Percentiles rank a stretch among this genome's conserved stretches.
Evolutionary conservation across 2,113 vertebrate genomes (phyloP).

Genomic region (Gorsachius goisagi): DNA sequence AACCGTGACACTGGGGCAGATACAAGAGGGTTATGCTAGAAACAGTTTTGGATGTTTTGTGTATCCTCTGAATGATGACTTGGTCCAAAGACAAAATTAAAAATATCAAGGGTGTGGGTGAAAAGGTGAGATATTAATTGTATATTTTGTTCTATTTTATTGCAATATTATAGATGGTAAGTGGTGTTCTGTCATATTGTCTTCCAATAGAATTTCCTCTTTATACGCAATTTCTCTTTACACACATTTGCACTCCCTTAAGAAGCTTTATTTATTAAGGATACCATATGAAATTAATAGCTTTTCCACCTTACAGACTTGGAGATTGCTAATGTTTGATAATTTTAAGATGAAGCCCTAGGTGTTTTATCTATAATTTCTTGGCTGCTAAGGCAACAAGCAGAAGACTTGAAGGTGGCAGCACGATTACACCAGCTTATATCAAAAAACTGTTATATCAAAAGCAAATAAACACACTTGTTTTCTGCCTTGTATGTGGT

Average conservation of each 20-base stretch:
- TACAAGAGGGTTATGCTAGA: neutral
- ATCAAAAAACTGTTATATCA: neutral
- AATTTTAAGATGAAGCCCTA: neutral
- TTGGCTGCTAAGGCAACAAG: neutral
- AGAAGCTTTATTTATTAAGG: neutral
- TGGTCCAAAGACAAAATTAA: neutral
- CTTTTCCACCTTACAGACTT: neutral
- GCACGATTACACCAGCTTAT: neutral
- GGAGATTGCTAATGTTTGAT: neutral
- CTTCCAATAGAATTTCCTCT: neutral
- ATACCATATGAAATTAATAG: neutral
- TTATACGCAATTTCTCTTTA: neutral
- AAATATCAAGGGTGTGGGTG: neutral
- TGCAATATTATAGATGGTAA: neutral
- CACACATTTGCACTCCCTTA: neutral
- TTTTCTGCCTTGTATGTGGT: neutral
- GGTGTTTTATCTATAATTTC: neutral
- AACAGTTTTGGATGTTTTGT: neutral
- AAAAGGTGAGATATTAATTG: neutral
- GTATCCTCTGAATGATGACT: neutral
- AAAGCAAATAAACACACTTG: constrained; percentile 16
- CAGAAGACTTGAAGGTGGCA: neutral
- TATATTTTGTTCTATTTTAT: neutral
- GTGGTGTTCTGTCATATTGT: neutral
- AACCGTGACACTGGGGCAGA: no score